A percentile compares a stretch with the other conserved stretches of the same genome.
These are phyloP conservation scores for Botia almorhae DNA, from an alignment of 2,797 vertebrate genomes.

Conservation along the genomic window DNA sequence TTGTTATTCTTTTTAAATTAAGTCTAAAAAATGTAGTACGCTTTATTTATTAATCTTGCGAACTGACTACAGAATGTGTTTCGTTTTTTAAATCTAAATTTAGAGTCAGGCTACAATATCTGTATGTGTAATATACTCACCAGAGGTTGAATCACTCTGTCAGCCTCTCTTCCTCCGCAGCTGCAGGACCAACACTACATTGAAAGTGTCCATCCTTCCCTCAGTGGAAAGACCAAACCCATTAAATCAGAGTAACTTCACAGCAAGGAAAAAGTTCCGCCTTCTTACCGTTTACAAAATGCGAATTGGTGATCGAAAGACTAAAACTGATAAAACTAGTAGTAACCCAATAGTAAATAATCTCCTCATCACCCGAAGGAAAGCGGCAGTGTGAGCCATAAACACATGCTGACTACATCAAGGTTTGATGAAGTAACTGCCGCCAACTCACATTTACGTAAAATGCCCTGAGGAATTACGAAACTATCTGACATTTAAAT, in stretches of 20 bases:
- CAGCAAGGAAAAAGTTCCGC: not conserved
- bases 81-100: not conserved
- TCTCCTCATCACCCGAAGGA: not conserved
- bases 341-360: not conserved
- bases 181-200: not conserved
- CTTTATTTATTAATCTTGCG: not conserved
- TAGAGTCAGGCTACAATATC: not conserved
- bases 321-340: not conserved
- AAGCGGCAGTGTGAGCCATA: no score
- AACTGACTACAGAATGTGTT: not conserved
- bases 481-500: not conserved
- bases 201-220: conserved; percentile 8
- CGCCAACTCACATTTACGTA: not conserved
- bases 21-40: not conserved
- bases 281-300: not conserved
- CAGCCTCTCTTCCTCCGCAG: not conserved
- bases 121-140: conserved; percentile 8
- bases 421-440: not conserved
- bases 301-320: not conserved
- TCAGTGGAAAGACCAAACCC: conserved; percentile 25
- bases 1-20: not conserved
- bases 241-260: not conserved
- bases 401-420: no score
- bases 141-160: not conserved
- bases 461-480: not conserved